These are phyloP conservation scores for Cryptoblepharus egeriae DNA, from an alignment of 2,797 vertebrate species.

Conservation along the genomic window DNA sequence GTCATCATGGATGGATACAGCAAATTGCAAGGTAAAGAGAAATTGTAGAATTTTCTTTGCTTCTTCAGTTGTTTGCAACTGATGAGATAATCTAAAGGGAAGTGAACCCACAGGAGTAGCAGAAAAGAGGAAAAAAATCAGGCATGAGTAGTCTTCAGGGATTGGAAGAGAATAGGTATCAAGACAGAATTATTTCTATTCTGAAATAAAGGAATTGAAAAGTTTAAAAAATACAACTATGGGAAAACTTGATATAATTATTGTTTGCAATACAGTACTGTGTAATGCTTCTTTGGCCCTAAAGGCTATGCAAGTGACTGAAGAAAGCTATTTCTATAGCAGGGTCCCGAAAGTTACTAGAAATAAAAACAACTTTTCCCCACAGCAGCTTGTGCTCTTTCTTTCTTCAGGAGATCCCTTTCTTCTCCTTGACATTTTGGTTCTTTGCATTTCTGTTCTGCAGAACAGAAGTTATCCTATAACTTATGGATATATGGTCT, in stretches of 20 bases:
- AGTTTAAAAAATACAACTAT: not conserved
- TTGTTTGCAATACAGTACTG: not conserved
- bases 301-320: not conserved
- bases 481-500: too few species aligned
- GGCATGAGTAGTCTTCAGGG: not conserved
- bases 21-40: not conserved
- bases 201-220: not conserved
- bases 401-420: not conserved
- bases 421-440: not conserved
- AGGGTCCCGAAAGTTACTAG: not conserved
- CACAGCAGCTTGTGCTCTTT: not conserved
- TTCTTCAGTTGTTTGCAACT: not conserved
- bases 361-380: not conserved
- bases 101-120: not conserved
- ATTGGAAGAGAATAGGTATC: not conserved
- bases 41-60: too few species aligned
- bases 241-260: not conserved
- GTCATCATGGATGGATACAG: not conserved
- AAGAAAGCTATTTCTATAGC: not conserved
- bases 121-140: not conserved
- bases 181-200: not conserved
- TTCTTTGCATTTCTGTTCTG: not conserved
- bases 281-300: not conserved
- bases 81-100: slow-evolving; percentile 19
- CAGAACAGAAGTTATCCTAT: not conserved